phyloP scores from a whole-genome alignment of 2,888 invertebrate species.

The Rhingia campestris region DNA sequence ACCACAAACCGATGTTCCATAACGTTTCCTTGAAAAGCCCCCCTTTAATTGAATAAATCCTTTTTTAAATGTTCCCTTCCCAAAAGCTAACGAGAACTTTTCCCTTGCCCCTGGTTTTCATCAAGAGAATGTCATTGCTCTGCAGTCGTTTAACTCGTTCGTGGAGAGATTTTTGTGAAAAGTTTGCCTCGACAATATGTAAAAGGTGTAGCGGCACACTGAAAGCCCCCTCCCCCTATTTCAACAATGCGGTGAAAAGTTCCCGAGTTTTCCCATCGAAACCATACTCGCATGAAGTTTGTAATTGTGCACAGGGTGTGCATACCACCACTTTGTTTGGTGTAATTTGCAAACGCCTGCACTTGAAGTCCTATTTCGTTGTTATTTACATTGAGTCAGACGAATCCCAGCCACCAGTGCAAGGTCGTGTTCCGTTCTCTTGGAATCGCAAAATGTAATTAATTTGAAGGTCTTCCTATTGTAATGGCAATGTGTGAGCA shows the following conservation, averaged over 20 bases:
- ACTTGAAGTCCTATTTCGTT: slow-evolving; percentile 14
- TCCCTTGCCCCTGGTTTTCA: too few relatives aligned
- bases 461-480: slow-evolving; percentile 33
- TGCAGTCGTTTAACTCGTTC: too few relatives aligned
- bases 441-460: slow-evolving; percentile 28
- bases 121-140: too few relatives aligned
- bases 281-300: background rate
- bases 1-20: too few relatives aligned
- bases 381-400: background rate
- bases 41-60: too few relatives aligned
- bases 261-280: background rate
- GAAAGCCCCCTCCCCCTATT: background rate
- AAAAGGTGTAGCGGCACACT: too few relatives aligned
- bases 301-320: background rate
- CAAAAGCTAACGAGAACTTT: too few relatives aligned
- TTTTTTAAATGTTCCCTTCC: too few relatives aligned
- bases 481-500: background rate
- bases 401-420: background rate
- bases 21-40: too few relatives aligned
- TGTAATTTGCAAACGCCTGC: background rate
- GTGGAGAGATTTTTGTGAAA: too few relatives aligned
- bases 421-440: background rate
- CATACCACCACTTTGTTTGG: background rate
- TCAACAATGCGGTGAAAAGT: background rate
- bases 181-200: too few relatives aligned